Conservation (phyloP, 2,797 vertebrate species). For the Molossus molossus region DNA sequence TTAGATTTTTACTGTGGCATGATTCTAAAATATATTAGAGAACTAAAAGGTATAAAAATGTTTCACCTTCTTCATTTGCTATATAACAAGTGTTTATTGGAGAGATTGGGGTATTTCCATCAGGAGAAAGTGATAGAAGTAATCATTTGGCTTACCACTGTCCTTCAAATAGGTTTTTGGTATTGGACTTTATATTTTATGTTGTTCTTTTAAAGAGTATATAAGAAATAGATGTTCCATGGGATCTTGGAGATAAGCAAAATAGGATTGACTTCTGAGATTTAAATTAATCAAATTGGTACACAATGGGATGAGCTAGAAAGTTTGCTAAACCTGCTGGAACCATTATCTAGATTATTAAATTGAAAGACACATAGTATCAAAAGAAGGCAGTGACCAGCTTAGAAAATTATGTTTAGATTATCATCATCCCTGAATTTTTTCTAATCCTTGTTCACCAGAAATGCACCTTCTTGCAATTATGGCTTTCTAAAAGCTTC, state of each 20-base stretch:
- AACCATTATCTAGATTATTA: neutral
- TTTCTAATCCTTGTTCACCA: neutral
- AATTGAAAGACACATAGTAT: neutral
- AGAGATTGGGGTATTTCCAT: neutral
- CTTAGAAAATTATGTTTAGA: constrained; percentile 42
- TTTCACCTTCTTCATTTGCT: constrained; percentile 14
- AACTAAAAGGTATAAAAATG: constrained; percentile 21
- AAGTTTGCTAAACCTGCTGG: neutral
- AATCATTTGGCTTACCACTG: neutral
- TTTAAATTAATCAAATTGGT: neutral
- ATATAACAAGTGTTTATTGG: neutral
- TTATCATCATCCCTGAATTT: neutral
- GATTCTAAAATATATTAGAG: constrained; percentile 52
- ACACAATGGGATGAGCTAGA: neutral
- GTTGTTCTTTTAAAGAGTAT: neutral
- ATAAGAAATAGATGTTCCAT: neutral
- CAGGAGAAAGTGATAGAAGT: neutral
- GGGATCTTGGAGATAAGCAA: constrained; percentile 12
- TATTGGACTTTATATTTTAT: neutral
- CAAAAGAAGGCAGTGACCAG: neutral
- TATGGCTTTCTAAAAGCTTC: neutral
- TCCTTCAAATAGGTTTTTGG: neutral
- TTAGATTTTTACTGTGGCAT: constrained; percentile 35
- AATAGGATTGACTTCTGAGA: constrained; percentile 24
- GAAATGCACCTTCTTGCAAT: neutral